Base-by-base conservation (phyloP, 2,113 vertebrate genomes). In the Xerus inauris region DNA sequence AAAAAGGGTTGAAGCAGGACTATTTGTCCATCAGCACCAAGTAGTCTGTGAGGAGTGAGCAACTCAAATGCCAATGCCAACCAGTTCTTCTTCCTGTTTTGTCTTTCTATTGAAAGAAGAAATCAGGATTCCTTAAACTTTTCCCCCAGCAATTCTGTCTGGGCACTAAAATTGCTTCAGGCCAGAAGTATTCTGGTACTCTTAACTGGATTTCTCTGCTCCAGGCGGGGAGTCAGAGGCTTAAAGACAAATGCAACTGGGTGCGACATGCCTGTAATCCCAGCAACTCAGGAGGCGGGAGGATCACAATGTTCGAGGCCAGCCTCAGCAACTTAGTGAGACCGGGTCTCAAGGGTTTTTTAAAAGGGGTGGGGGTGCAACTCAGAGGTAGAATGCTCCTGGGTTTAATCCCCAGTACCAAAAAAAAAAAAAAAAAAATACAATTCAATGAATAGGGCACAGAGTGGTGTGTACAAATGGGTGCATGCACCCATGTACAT, bases 401-500 rank as follows among this genome's bases (percentile, higher is more conserved):
- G 24, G 59, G 59, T 62, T 62, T 24, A 62, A 62, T 26, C 59
- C 59, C 59, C 59, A 62, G 59, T 24, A 22, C 20, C 17, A 57
- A 59, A 59, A 59, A 59, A 26, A 62, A 8, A 62, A 19, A 57
- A 57, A 57, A 51, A 14, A 14, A 47, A 6, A 47, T 47, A 51
- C 24, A 62, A 28, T 62, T 62, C 59, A 62, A 38, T 30, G 47
- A 72, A 19, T 3, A 6, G 28, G 76, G 16, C 28, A 1, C 40
- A 8, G 47, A 5, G 20, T 26, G n/a, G 62, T 22, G n/a, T 11
- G 24, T n/a, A 11, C 8, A 6, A 9, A 5, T 45, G 76, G 14
- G 5, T 3, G 8, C 1, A 11, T 32, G 22, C 1, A 22, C 38
- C 0, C 8, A 2, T 35, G 10, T 40, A 45, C 38, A 26, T 4